Percentiles rank a stretch among this genome's conserved stretches.
phyloP scores from a whole-genome alignment of 2,797 vertebrate genomes.

The Smutsia gigantea region DNA sequence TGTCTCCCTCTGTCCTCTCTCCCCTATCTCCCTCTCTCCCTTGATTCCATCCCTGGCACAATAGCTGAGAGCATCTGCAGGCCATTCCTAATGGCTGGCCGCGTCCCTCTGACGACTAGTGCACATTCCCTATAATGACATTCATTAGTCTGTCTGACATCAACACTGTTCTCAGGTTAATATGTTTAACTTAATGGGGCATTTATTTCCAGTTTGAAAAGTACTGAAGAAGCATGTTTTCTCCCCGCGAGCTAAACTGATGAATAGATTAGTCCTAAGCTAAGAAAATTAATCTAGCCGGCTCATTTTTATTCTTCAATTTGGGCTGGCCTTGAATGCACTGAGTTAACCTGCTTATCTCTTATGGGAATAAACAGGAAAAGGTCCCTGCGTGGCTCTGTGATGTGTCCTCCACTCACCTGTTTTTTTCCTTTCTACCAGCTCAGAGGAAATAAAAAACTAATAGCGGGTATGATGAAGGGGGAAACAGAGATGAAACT shows the following conservation, averaged over 20 bases:
- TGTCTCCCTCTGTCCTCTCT: not conserved
- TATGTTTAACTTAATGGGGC: conserved; percentile 75
- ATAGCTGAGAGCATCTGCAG: not conserved
- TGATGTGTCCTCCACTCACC: not conserved
- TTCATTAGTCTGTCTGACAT: conserved; percentile 65
- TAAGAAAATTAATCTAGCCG: conserved; percentile 62
- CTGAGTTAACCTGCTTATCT: conserved; percentile 46
- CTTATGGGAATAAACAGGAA: conserved; percentile 44
- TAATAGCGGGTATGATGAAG: not conserved
- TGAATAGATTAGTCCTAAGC: conserved; percentile 71
- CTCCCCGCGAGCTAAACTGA: conserved; percentile 53
- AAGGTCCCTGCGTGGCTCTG: not conserved
- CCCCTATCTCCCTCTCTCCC: too few species aligned
- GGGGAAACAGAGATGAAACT: not conserved
- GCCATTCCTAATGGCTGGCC: not conserved
- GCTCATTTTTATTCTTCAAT: conserved; percentile 59
- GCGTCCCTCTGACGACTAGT: not conserved
- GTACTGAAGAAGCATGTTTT: conserved; percentile 69
- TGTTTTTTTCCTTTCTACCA: not conserved
- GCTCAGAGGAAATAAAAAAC: conserved; percentile 13
- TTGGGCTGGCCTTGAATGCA: conserved; percentile 58
- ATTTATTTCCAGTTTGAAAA: conserved; percentile 72
- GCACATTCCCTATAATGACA: not conserved
- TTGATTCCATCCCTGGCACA: not conserved
- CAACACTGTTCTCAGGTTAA: conserved; percentile 54